Percentiles rank a stretch among this genome's conserved stretches.
Evolutionary conservation across 2,797 vertebrate genomes (phyloP).

Genomic region (Choloepus didactylus): DNA sequence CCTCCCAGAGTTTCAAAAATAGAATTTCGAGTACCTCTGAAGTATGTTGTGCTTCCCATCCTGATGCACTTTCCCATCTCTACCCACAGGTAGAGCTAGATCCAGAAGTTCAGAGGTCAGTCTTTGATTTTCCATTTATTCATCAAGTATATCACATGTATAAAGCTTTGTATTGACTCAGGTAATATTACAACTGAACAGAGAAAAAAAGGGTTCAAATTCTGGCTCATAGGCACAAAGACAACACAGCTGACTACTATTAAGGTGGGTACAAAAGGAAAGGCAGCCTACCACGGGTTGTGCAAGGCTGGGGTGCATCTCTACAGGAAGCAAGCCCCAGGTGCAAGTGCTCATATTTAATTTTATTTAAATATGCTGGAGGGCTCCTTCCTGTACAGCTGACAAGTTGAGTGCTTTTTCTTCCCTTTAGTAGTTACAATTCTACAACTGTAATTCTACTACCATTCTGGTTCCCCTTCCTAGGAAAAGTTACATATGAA

Average conservation of each 20-base stretch:
- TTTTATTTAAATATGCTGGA: background rate
- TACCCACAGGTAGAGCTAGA: rapidly evolving
- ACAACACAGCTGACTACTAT: background rate
- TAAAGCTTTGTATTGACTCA: background rate
- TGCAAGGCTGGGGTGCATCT: background rate
- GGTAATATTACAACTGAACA: background rate
- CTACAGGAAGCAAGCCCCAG: background rate
- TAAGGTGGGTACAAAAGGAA: background rate
- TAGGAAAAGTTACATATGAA: background rate
- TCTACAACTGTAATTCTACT: background rate
- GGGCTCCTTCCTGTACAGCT: background rate
- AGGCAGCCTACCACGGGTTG: background rate
- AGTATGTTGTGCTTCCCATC: background rate
- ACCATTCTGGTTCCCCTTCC: background rate
- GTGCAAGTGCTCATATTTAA: background rate
- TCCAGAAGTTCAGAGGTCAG: background rate
- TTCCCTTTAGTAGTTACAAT: background rate
- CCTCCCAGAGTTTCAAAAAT: background rate
- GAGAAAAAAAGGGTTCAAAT: background rate
- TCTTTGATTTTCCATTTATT: background rate
- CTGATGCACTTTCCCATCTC: background rate
- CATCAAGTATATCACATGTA: background rate
- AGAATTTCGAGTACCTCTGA: background rate
- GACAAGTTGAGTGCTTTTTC: background rate
- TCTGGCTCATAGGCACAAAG: background rate